Percentiles rank a stretch among this genome's conserved stretches.
phyloP scores from a whole-genome alignment of 2,888 invertebrate species.

The Diaprepes abbreviatus region DNA sequence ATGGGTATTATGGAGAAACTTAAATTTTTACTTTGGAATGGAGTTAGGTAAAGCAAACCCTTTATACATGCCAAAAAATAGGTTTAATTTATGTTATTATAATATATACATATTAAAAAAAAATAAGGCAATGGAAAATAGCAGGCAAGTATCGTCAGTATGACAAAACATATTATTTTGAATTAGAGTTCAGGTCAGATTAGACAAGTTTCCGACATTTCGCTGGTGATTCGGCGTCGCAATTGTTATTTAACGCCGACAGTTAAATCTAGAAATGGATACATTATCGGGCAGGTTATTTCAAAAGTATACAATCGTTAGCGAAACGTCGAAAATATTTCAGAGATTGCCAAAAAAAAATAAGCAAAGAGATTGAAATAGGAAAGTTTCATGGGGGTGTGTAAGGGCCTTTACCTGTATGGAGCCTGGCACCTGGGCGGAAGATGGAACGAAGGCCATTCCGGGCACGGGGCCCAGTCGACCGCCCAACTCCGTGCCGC shows the following conservation, averaged over 20 bases:
- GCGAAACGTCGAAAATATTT: background rate
- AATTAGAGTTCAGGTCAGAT: background rate
- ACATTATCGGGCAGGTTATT: too few species aligned
- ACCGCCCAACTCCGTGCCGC: conserved; percentile 66
- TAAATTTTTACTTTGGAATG: background rate
- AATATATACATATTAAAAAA: background rate
- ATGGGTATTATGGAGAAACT: too few species aligned
- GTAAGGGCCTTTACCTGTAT: conserved; percentile 41
- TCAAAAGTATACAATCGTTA: background rate
- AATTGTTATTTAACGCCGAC: too few species aligned
- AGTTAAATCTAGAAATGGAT: too few species aligned
- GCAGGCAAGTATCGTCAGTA: background rate
- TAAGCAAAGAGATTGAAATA: background rate
- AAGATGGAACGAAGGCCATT: conserved; percentile 49
- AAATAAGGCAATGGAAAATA: background rate
- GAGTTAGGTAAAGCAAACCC: background rate
- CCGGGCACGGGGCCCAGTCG: conserved; percentile 63
- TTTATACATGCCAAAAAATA: background rate
- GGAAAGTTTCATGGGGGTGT: conserved; percentile 6
- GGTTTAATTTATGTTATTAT: too few species aligned
- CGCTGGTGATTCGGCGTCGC: too few species aligned
- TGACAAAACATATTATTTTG: background rate
- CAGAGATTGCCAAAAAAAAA: background rate
- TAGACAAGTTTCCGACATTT: background rate
- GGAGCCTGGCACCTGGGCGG: conserved; percentile 45